Percentiles rank a stretch among this genome's conserved stretches.
These are phyloP conservation scores for Actinernus sp. DNA, from an alignment of 92 coral and sea anemone species.

Conservation along the genomic window DNA sequence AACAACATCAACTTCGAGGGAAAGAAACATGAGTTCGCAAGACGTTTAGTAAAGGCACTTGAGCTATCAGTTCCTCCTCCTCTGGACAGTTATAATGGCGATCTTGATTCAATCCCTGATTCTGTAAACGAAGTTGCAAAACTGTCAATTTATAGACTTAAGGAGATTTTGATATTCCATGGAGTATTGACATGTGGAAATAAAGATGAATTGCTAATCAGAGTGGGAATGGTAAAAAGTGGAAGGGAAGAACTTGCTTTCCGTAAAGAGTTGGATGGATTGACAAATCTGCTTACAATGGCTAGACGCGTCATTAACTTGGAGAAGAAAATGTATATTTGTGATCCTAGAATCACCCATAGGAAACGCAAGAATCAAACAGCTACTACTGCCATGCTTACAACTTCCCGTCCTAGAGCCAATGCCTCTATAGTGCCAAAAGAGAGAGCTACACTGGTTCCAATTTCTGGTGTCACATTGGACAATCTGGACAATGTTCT, in stretches of 20 bases:
- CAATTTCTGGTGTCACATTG: neutral
- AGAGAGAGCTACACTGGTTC: neutral
- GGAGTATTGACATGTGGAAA: neutral
- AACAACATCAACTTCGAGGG: neutral
- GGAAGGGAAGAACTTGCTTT: neutral
- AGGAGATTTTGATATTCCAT: neutral
- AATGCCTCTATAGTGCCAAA: neutral
- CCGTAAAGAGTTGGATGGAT: neutral
- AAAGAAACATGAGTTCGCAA: neutral
- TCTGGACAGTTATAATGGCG: neutral
- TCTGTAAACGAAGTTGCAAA: no score
- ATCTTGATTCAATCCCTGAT: neutral
- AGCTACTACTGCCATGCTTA: neutral
- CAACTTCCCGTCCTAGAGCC: neutral
- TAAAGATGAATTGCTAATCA: conserved; percentile 12
- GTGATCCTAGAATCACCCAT: neutral
- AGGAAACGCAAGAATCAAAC: neutral
- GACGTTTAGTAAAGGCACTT: neutral
- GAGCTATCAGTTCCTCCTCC: neutral
- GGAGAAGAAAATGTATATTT: neutral
- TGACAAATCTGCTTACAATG: neutral
- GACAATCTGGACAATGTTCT: conserved; percentile 6
- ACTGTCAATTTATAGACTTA: neutral
- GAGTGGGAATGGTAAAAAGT: conserved; percentile 27
- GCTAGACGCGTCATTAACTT: neutral